Evolutionary conservation across 2,113 vertebrate species (phyloP).

Genomic region (Cyanocitta stelleri): DNA sequence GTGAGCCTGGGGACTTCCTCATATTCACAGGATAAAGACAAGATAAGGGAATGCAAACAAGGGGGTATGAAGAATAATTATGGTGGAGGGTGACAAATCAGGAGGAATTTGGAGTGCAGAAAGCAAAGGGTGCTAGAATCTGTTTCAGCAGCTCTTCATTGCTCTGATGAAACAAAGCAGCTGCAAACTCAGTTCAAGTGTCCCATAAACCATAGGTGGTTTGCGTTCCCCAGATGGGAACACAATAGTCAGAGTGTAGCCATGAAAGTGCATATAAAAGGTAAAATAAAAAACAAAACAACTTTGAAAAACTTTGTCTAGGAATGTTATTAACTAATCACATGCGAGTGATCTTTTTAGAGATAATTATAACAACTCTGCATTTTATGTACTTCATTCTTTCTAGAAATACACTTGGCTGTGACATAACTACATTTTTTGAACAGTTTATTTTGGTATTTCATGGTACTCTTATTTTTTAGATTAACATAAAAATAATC

Average conservation of each 20-base stretch:
- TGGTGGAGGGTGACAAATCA: neutral
- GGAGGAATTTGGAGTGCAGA: neutral
- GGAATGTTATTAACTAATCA: neutral
- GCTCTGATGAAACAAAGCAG: neutral
- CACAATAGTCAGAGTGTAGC: neutral
- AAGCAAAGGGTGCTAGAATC: neutral
- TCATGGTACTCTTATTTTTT: neutral
- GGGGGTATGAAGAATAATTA: neutral
- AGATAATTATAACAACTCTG: neutral
- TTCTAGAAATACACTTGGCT: neutral
- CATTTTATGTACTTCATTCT: neutral
- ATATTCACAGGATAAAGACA: neutral
- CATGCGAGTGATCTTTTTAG: neutral
- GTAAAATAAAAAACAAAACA: neutral
- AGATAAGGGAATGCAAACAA: neutral
- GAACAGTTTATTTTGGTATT: neutral
- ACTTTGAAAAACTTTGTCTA: neutral
- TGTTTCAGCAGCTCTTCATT: neutral
- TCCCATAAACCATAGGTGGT: neutral
- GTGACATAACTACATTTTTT: neutral
- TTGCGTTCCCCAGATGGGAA: neutral
- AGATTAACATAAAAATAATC: neutral
- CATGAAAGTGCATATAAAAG: neutral
- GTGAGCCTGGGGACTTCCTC: neutral
- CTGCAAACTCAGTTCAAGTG: neutral